phyloP scores from a whole-genome alignment of 1,140 invertebrate species.

The Aphis craccivora region DNA sequence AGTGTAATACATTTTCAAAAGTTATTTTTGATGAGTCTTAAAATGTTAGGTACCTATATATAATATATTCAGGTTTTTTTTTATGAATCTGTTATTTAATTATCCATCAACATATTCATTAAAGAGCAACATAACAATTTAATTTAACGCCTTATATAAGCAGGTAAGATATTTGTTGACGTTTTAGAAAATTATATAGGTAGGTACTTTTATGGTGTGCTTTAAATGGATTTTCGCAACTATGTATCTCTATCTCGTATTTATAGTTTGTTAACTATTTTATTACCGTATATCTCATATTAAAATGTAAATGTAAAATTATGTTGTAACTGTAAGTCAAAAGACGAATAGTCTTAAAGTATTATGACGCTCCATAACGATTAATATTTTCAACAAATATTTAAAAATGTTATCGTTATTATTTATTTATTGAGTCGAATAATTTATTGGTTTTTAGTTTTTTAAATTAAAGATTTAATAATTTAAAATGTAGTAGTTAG shows the following conservation, averaged over 20 bases:
- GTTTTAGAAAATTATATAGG: background rate
- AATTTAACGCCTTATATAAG: background rate
- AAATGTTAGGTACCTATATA: background rate
- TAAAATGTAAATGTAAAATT: background rate
- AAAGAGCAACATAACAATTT: background rate
- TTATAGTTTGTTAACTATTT: background rate
- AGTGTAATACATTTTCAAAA: background rate
- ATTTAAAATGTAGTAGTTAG: background rate
- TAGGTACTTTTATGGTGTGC: too few relatives aligned
- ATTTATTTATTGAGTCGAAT: background rate
- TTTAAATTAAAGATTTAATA: background rate
- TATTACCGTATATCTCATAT: background rate
- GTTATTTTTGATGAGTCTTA: background rate
- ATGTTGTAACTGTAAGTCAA: background rate
- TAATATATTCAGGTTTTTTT: background rate
- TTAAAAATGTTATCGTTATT: background rate
- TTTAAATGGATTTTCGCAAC: background rate
- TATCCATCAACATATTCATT: background rate
- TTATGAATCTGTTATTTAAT: background rate
- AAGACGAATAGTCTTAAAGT: background rate
- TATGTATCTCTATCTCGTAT: background rate
- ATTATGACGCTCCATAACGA: background rate
- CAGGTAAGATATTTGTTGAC: background rate
- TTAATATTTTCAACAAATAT: background rate
- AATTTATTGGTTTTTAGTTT: background rate